A percentile compares a stretch with the other conserved stretches of the same genome.
Evolutionary conservation across 2,888 invertebrate genomes (phyloP).

Genomic region (Drosophila meridionalis): DNA sequence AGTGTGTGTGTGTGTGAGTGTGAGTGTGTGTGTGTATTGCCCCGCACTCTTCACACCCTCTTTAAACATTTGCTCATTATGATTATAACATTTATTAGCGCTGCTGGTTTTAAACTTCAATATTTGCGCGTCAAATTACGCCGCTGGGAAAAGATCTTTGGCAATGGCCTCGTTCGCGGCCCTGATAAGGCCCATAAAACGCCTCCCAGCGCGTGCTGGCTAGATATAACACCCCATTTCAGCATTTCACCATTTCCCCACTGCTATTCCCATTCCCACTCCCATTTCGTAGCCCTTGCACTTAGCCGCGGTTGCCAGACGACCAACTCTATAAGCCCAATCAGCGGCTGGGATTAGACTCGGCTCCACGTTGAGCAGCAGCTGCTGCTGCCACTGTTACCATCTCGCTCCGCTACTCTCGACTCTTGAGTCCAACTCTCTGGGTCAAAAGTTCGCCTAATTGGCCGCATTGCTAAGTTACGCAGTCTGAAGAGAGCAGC

Average conservation of each 20-base stretch:
- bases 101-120: slow-evolving; percentile 66
- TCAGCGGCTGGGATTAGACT: slow-evolving; percentile 56
- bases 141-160: slow-evolving; percentile 53
- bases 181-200: slow-evolving; percentile 29
- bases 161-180: slow-evolving; percentile 2
- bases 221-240: slow-evolving; percentile 10
- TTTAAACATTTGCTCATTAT: slow-evolving; percentile 81
- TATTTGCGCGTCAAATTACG: slow-evolving; percentile 75
- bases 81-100: slow-evolving; percentile 71
- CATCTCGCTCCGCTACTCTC: neutral
- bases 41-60: neutral
- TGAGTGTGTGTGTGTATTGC: slow-evolving; percentile 13
- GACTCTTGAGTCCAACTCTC: neutral
- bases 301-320: slow-evolving; percentile 41
- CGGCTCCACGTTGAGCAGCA: slow-evolving; percentile 52
- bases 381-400: slow-evolving; percentile 20
- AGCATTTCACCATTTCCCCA: neutral
- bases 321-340: slow-evolving; percentile 36
- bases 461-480: slow-evolving; percentile 36
- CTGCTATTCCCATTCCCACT: neutral
- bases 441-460: slow-evolving; percentile 32
- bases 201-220: slow-evolving; percentile 6
- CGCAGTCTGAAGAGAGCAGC: neutral
- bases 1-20: slow-evolving; percentile 11
- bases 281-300: slow-evolving; percentile 8